Percentiles rank a stretch among this genome's conserved stretches.
phyloP scores from a whole-genome alignment of 2,113 vertebrate species.

The Xerus inauris region DNA sequence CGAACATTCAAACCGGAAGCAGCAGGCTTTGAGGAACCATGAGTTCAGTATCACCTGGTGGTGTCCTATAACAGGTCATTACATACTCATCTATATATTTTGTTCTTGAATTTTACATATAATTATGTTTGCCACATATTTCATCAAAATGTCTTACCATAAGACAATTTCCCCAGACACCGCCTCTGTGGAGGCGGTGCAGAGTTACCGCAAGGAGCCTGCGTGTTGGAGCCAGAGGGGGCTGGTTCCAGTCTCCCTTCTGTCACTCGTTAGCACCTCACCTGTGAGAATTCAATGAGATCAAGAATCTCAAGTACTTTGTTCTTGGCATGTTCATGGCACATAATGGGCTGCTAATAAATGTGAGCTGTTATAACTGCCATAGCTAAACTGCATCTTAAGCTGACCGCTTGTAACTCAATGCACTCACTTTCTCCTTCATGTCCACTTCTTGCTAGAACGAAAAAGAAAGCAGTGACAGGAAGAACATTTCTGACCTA shows the following conservation, averaged over 20 bases:
- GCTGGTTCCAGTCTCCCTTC: not conserved
- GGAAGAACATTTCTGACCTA: slow-evolving; percentile 53
- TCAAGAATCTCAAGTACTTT: not conserved
- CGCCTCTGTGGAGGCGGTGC: not conserved
- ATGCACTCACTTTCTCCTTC: not conserved
- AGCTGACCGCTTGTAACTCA: not conserved
- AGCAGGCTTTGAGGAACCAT: not conserved
- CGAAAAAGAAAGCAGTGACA: slow-evolving; percentile 28
- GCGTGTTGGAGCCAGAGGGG: not conserved
- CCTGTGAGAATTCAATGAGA: not conserved
- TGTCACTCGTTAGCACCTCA: not conserved
- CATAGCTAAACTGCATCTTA: not conserved
- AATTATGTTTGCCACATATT: not conserved
- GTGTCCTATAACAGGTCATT: not conserved
- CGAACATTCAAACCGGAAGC: not conserved
- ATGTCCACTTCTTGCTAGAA: slow-evolving; percentile 48
- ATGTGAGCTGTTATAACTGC: not conserved
- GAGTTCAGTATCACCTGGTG: not conserved
- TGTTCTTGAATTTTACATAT: slow-evolving; percentile 36
- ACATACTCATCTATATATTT: not conserved
- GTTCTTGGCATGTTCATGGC: not conserved
- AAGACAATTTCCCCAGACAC: too few species aligned
- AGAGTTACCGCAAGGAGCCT: not conserved
- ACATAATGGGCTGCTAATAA: not conserved
- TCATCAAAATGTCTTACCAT: not conserved